Conservation (phyloP, 2,113 vertebrate species). For the Phylloscopus whistleri region DNA sequence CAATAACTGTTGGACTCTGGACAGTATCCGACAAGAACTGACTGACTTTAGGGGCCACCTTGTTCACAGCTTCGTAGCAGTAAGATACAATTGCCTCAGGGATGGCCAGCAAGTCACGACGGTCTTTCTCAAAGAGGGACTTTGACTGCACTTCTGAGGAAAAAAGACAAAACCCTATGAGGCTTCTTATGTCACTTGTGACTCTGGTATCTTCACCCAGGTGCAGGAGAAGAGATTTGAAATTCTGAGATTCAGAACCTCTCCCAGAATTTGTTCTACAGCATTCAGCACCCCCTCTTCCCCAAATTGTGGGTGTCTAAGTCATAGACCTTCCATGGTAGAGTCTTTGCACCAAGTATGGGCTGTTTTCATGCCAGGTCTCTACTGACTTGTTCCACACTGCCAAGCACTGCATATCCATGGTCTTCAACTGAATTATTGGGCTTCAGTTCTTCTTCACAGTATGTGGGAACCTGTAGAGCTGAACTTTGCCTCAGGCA, state of each 20-base stretch:
- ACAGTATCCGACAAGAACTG: conserved; percentile 32
- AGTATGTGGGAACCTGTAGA: background rate
- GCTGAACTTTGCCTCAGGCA: background rate
- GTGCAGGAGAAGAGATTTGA: background rate
- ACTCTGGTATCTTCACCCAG: background rate
- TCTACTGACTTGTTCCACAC: fast-evolving
- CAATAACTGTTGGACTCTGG: conserved; percentile 29
- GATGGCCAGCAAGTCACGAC: conserved; percentile 53
- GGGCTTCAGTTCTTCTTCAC: background rate
- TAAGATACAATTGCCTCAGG: conserved; percentile 38
- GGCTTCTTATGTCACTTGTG: background rate
- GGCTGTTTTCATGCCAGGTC: background rate
- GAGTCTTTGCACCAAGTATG: background rate
- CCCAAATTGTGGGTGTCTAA: background rate
- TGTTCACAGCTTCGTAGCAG: conserved; percentile 32
- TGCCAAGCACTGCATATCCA: background rate
- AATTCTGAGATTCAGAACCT: background rate
- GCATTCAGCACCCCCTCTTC: background rate
- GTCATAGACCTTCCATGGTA: background rate
- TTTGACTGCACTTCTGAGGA: conserved; percentile 62
- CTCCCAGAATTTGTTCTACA: background rate
- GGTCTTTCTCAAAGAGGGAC: conserved; percentile 32
- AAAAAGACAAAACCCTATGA: background rate
- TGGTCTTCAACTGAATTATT: background rate
- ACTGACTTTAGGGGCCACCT: conserved; percentile 45